Evolutionary conservation across 2,797 vertebrate genomes (phyloP).

Genomic region (Enteromius thamalakanensis): DNA sequence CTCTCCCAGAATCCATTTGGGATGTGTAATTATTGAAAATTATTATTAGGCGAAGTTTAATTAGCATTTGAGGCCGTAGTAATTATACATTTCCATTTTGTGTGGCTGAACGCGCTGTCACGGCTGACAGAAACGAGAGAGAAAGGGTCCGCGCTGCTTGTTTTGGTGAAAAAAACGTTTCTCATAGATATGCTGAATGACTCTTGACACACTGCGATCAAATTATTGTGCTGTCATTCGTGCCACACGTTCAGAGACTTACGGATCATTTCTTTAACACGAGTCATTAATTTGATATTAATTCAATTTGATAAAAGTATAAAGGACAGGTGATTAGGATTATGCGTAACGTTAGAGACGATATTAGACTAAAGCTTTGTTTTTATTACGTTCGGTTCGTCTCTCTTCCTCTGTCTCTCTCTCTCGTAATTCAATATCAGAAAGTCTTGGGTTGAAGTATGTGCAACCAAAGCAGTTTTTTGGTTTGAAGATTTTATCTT

Average conservation of each 20-base stretch:
- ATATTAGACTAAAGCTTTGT: slow-evolving; percentile 7
- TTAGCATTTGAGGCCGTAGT: slow-evolving; percentile 74
- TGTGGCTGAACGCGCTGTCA: slow-evolving; percentile 41
- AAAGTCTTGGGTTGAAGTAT: slow-evolving; percentile 36
- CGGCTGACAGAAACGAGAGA: slow-evolving; percentile 60
- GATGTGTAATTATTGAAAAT: slow-evolving; percentile 76
- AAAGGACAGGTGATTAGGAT: slow-evolving; percentile 11
- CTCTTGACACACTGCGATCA: slow-evolving; percentile 2
- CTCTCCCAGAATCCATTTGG: slow-evolving; percentile 66
- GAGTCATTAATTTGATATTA: slow-evolving; percentile 18
- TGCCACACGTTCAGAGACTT: slow-evolving; percentile 1
- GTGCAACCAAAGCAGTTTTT: slow-evolving; percentile 48
- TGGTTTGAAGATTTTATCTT: slow-evolving; percentile 47
- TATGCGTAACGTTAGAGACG: not conserved
- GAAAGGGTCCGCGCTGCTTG: slow-evolving; percentile 24
- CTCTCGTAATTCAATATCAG: slow-evolving; percentile 9
- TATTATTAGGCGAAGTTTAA: slow-evolving; percentile 76
- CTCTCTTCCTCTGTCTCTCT: not conserved
- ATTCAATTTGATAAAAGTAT: not conserved
- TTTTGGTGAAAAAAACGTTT: slow-evolving; percentile 32
- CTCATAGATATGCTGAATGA: slow-evolving; percentile 17
- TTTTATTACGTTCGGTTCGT: not conserved
- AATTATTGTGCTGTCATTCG: slow-evolving; percentile 36
- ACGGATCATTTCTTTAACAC: slow-evolving; percentile 26
- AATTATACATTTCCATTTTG: slow-evolving; percentile 75